Evolutionary conservation across 2,797 vertebrate genomes (phyloP).

Genomic region (Pogonophryne albipinna): DNA sequence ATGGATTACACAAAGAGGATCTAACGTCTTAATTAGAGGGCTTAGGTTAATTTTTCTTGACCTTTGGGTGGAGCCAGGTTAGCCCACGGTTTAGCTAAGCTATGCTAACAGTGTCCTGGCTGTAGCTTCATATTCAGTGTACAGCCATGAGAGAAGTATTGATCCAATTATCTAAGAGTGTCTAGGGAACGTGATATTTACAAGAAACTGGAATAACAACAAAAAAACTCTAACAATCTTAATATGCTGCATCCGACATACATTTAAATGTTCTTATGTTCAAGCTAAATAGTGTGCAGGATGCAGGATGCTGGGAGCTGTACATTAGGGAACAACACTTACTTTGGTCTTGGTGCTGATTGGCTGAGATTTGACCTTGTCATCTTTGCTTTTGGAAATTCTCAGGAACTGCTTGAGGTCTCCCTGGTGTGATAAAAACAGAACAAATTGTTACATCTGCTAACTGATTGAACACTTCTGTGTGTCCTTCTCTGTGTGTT

Average conservation of each 20-base stretch:
- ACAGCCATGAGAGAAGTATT: too few species aligned
- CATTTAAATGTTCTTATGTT: neutral
- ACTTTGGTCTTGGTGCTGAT: conserved; percentile 97
- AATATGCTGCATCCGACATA: too few species aligned
- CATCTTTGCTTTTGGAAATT: conserved; percentile 96
- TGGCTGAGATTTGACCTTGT: conserved; percentile 92
- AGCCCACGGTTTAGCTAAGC: neutral
- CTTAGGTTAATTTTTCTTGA: neutral
- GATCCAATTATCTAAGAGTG: neutral
- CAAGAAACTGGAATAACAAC: too few species aligned
- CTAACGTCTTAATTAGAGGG: neutral
- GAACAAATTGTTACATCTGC: neutral
- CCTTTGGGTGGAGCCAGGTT: neutral
- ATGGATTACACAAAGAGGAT: neutral
- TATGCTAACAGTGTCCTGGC: neutral
- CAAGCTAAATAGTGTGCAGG: neutral
- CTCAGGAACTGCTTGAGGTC: conserved; percentile 97
- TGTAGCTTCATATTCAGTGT: neutral
- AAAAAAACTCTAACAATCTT: too few species aligned
- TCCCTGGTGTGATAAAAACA: conserved; percentile 82
- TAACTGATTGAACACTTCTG: neutral
- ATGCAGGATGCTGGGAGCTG: conserved; percentile 2
- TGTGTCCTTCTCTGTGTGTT: neutral
- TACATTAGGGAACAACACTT: conserved; percentile 47
- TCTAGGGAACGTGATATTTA: neutral